Base-by-base conservation (phyloP, 2,797 vertebrate species). In the Vireo griseus region DNA sequence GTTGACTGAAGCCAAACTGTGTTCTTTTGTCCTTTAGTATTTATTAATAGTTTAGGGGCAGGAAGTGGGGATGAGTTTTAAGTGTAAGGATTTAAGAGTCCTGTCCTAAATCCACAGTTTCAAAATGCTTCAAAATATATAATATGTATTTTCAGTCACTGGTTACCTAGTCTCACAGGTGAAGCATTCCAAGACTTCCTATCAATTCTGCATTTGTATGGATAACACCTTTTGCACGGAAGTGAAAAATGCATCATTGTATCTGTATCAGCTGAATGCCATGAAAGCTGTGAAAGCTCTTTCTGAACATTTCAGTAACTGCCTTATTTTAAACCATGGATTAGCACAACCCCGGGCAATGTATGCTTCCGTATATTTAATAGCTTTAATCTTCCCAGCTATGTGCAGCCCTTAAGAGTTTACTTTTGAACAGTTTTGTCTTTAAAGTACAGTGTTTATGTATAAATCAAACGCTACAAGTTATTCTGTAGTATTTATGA, bases 21-120 rank as follows among this genome's bases (percentile, higher is more conserved):
- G 62, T 80, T 93, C 88, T 87, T 93, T 86, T 86, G 94, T 94
- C 76, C 85, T 88, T 93, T 71, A 88, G 42, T 40, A 55, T 81
- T 91, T 95, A 81, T 90, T 92, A 95, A 77, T 92, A 86, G 55
- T 85, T 47, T 65, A 11, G 35, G 63, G 29, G 65, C 2, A 17
- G 65, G 57, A 81, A 69, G 9, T 6, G 10, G 29, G 28, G 22
- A 21, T 62, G 26, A 48, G 6, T 61, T 92, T 66, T 55, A 69
- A 73, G 39, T 67, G 62, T 35, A 37, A 72, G 17, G 17, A 24
- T 81, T 86, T 86, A 29, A n/a, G 26, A 61, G 28, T 57, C 37
- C 62, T 88, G 24, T 66, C 22, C 51, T n/a, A 66, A 91, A 73
- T 13, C 25, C 2, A 7, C 17, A 19, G 20, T 61, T 39, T 82